Conservation (phyloP, 1,140 invertebrate species). For the Alviniconcha marisindica region DNA sequence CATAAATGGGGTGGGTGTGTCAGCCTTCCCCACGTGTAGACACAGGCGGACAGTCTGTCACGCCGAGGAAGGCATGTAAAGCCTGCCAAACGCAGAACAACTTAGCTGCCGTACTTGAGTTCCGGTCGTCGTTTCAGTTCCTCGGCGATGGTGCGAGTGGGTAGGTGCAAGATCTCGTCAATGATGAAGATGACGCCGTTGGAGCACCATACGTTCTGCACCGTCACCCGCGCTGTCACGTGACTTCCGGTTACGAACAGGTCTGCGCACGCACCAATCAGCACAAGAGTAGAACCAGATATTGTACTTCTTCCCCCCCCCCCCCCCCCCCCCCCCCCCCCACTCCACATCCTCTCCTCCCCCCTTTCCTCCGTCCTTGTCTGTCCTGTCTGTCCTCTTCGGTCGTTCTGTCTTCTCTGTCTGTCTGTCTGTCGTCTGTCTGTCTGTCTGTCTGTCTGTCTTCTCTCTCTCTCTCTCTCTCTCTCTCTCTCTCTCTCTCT, state of each 20-base stretch:
- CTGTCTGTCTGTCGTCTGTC: too few relatives aligned
- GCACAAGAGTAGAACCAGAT: background rate
- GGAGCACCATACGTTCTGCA: slow-evolving; percentile 67
- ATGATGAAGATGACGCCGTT: slow-evolving; percentile 70
- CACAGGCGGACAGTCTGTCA: background rate
- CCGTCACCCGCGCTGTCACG: slow-evolving; percentile 59
- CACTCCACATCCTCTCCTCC: too few relatives aligned
- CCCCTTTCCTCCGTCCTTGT: too few relatives aligned
- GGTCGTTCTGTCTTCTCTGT: too few relatives aligned
- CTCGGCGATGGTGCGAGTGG: slow-evolving; percentile 75
- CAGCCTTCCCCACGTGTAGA: too few relatives aligned
- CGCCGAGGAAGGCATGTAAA: background rate
- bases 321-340: too few relatives aligned
- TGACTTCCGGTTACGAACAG: slow-evolving; percentile 62
- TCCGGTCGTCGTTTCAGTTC: slow-evolving; percentile 72
- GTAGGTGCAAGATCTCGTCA: slow-evolving; percentile 69
- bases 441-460: too few relatives aligned
- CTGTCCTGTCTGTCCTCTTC: too few relatives aligned
- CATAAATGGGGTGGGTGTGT: too few relatives aligned
- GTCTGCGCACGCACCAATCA: slow-evolving; percentile 57
- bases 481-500: too few relatives aligned
- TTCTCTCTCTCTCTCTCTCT: too few relatives aligned
- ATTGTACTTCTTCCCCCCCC: too few relatives aligned
- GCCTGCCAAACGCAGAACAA: background rate
- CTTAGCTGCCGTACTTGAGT: slow-evolving; percentile 52